Evolutionary conservation across 2,797 vertebrate species (phyloP).

Genomic region (Protonibea diacanthus): DNA sequence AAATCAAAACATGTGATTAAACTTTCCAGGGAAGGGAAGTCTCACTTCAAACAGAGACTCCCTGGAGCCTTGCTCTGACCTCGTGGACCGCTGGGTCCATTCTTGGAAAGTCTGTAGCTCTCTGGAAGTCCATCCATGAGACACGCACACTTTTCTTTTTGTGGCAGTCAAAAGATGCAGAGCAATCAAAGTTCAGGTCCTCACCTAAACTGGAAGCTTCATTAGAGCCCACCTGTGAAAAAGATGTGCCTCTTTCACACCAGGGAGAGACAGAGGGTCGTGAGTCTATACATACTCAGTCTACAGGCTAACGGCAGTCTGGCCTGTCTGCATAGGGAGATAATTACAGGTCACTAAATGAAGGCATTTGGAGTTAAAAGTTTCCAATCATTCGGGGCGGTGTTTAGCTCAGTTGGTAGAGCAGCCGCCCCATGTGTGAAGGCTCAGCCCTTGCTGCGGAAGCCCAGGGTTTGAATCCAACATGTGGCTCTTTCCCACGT

Average conservation of each 20-base stretch:
- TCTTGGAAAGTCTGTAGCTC: slow-evolving; percentile 42
- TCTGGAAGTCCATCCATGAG: background rate
- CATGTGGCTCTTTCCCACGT: no score
- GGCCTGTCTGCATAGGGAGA: no score
- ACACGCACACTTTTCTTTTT: slow-evolving; percentile 5
- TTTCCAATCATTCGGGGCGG: no score
- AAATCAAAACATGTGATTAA: background rate
- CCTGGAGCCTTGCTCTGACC: background rate
- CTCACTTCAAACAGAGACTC: background rate
- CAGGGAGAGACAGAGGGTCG: slow-evolving; percentile 47
- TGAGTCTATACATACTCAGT: slow-evolving; percentile 12
- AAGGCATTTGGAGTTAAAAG: no score
- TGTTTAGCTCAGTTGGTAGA: no score
- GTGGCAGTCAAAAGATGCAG: slow-evolving; percentile 4
- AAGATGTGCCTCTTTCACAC: slow-evolving; percentile 73
- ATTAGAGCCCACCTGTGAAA: slow-evolving; percentile 81
- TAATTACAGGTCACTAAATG: no score
- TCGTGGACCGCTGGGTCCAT: background rate
- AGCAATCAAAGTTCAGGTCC: slow-evolving; percentile 44
- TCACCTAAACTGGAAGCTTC: slow-evolving; percentile 62
- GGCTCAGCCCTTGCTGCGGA: no score
- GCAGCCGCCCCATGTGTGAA: no score
- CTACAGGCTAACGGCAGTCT: background rate
- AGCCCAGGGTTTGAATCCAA: no score
- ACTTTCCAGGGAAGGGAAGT: background rate